These are phyloP conservation scores for Nasonia giraulti DNA, from an alignment of 1,140 invertebrate genomes.

Conservation along the genomic window DNA sequence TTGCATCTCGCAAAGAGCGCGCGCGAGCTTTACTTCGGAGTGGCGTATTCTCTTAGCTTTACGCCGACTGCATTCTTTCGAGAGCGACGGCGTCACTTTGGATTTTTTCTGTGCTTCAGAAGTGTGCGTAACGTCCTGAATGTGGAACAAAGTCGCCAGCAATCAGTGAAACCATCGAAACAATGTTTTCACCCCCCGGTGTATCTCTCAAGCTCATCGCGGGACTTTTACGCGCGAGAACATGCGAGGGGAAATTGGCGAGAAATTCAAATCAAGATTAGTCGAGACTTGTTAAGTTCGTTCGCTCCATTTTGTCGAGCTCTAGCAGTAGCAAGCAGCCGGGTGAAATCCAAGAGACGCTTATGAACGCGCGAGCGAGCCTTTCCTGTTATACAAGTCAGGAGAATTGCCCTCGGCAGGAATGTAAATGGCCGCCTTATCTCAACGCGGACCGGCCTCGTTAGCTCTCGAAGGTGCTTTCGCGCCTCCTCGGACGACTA, in stretches of 20 bases:
- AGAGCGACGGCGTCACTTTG: no score
- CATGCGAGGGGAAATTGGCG: conserved; percentile 11
- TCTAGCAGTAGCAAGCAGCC: neutral
- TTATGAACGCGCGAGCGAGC: conserved; percentile 43
- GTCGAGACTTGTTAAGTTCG: conserved; percentile 36
- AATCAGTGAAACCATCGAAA: no score
- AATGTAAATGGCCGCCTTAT: conserved; percentile 69
- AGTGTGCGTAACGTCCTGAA: no score
- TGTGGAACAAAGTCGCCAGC: neutral
- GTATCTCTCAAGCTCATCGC: neutral
- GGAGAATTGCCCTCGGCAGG: conserved; percentile 63
- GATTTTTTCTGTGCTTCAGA: no score
- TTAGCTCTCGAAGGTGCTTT: conserved; percentile 33
- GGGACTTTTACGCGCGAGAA: neutral
- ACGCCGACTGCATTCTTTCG: neutral
- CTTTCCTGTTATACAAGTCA: conserved; percentile 62
- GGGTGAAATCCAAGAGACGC: conserved; percentile 19
- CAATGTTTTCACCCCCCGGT: neutral
- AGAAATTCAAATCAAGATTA: conserved; percentile 43
- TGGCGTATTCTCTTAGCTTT: neutral
- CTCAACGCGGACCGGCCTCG: conserved; percentile 53
- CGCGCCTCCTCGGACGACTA: conserved; percentile 35
- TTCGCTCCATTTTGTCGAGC: conserved; percentile 41
- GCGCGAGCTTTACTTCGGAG: neutral
- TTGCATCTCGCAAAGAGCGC: neutral